These are phyloP conservation scores for Acanthisitta chloris DNA, from an alignment of 2,113 vertebrate species.

Conservation along the genomic window DNA sequence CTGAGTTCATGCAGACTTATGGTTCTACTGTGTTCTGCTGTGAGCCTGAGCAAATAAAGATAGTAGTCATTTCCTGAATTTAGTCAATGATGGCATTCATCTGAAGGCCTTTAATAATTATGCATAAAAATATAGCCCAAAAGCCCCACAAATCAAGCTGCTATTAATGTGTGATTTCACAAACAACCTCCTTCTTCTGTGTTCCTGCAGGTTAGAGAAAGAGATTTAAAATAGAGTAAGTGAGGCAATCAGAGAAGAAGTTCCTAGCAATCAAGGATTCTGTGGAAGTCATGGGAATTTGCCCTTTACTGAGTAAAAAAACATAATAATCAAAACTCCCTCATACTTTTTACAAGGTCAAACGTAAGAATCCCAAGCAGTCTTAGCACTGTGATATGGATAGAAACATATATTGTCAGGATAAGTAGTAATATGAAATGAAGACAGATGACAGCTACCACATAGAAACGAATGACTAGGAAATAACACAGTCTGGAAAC, in stretches of 20 bases:
- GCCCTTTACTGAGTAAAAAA: background rate
- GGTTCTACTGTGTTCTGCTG: background rate
- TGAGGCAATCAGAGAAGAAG: background rate
- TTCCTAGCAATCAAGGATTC: background rate
- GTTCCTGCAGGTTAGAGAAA: background rate
- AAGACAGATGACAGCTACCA: background rate
- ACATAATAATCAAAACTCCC: background rate
- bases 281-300: background rate
- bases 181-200: background rate
- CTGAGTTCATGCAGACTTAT: background rate
- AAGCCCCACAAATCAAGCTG: background rate
- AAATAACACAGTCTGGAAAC: background rate
- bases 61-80: background rate
- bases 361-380: background rate
- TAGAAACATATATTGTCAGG: background rate
- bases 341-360: background rate
- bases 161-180: background rate
- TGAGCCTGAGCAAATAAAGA: background rate
- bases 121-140: background rate
- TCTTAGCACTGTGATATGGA: background rate
- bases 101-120: background rate
- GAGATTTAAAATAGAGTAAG: background rate
- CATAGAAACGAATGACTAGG: background rate
- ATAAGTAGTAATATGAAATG: background rate
- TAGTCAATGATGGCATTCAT: background rate